Conservation (phyloP, 2,888 invertebrate genomes). For the Hydrotaea cyrtoneurina region DNA sequence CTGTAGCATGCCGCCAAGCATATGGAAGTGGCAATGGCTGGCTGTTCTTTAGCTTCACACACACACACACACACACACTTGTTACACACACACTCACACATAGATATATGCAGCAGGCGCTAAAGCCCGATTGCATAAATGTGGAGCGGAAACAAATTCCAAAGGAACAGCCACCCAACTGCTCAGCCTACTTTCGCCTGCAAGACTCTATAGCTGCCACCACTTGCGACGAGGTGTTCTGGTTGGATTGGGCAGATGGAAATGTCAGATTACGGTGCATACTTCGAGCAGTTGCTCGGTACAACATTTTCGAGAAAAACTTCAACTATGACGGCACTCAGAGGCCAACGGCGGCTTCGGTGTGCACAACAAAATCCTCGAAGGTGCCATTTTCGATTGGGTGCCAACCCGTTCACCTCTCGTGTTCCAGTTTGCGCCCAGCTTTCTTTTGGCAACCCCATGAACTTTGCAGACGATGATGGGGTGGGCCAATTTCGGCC, state of each 20-base stretch:
- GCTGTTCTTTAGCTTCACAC: background rate
- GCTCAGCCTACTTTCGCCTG: background rate
- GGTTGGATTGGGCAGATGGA: conserved; percentile 2
- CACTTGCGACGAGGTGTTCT: too few relatives aligned
- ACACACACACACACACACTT: conserved; percentile 7
- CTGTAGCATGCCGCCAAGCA: conserved; percentile 20
- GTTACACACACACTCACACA: background rate
- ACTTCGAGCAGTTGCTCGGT: conserved; percentile 2
- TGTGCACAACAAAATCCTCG: too few relatives aligned
- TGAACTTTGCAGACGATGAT: background rate
- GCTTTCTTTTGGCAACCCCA: background rate
- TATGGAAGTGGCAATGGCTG: conserved; percentile 18
- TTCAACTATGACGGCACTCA: background rate
- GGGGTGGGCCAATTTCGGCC: background rate
- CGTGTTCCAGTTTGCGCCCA: background rate
- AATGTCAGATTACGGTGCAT: conserved; percentile 39
- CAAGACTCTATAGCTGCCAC: background rate
- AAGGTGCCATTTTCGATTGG: background rate
- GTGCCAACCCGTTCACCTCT: background rate
- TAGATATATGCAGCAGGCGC: background rate
- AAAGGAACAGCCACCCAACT: background rate
- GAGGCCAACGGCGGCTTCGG: background rate
- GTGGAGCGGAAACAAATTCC: conserved; percentile 52
- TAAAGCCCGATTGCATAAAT: conserved; percentile 44
- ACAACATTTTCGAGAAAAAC: background rate